These are phyloP conservation scores for Columba livia DNA, from an alignment of 2,113 vertebrate genomes.

Conservation along the genomic window DNA sequence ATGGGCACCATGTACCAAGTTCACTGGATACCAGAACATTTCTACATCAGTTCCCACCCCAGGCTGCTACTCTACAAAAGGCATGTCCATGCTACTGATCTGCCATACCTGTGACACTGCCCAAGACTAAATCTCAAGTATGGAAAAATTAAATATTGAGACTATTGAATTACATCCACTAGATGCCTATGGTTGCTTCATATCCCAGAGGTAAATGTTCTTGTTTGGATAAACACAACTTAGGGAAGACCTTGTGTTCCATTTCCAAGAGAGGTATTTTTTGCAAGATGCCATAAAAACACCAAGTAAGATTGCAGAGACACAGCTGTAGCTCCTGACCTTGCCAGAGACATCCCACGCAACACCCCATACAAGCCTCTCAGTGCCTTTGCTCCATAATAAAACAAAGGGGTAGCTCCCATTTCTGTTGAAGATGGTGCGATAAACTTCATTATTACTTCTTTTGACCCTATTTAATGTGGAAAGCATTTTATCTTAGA, in stretches of 20 bases:
- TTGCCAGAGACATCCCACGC: background rate
- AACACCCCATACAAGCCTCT: background rate
- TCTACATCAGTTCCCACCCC: no score
- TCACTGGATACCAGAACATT: background rate
- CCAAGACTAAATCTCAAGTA: no score
- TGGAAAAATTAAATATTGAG: background rate
- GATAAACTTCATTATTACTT: background rate
- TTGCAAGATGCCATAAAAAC: background rate
- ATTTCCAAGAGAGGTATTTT: background rate
- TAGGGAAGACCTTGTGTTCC: background rate
- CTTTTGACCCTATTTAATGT: background rate
- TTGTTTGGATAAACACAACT: background rate
- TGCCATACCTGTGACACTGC: background rate
- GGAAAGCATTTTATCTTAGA: constrained; percentile 25
- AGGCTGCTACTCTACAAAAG: background rate
- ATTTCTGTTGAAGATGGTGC: background rate
- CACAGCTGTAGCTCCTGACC: background rate
- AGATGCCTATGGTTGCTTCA: background rate
- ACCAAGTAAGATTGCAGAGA: background rate
- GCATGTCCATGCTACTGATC: background rate
- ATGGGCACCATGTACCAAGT: no score
- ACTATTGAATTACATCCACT: background rate
- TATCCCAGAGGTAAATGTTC: background rate
- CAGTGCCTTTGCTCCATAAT: background rate
- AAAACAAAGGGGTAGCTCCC: background rate